Evolutionary conservation across 2,113 vertebrate species (phyloP).

Genomic region (Tachysurus fulvidraco): DNA sequence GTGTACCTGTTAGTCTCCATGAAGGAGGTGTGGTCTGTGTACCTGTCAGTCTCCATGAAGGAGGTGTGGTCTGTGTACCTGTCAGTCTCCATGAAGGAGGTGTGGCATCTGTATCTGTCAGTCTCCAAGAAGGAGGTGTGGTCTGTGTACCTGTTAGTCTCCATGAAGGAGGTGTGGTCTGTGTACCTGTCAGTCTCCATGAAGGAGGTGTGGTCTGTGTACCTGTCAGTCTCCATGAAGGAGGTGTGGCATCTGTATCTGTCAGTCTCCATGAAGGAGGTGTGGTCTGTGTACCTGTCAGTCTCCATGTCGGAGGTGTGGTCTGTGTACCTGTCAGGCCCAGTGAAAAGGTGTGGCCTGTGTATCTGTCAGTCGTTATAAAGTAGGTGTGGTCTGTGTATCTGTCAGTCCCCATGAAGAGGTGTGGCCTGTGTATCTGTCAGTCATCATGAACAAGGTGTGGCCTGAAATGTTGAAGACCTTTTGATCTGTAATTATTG

Average conservation of each 20-base stretch:
- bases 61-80: not conserved
- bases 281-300: not conserved
- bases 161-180: not conserved
- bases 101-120: not conserved
- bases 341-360: not conserved
- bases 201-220: not conserved
- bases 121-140: too few species aligned
- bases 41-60: not conserved
- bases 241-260: not conserved
- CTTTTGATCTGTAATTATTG: not conserved
- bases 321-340: too few species aligned
- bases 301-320: not conserved
- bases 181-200: not conserved
- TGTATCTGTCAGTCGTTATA: not conserved
- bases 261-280: not conserved
- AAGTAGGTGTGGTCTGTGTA: not conserved
- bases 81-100: not conserved
- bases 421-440: not conserved
- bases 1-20: too few species aligned
- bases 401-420: not conserved
- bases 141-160: too few species aligned
- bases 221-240: not conserved
- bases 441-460: not conserved
- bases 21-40: not conserved
- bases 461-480: not conserved